phyloP scores from a whole-genome alignment of 2,888 invertebrate genomes.

The Allolobophora icterica region DNA sequence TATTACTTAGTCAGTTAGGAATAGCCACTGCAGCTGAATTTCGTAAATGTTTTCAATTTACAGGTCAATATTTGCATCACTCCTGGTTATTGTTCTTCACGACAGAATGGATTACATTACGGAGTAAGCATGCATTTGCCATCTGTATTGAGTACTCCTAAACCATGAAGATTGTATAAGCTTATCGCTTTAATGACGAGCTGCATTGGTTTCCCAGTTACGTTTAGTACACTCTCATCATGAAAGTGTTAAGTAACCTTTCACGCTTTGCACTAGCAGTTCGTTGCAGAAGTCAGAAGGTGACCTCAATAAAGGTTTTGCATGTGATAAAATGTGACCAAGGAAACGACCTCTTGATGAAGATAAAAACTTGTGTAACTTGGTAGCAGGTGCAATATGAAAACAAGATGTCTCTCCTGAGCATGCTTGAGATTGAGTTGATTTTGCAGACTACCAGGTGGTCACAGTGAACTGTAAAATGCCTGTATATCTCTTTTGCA shows the following conservation, averaged over 20 bases:
- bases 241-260: no score
- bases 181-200: no score
- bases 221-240: no score
- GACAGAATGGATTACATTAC: constrained; percentile 67
- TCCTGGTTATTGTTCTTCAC: constrained; percentile 65
- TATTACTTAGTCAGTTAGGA: not conserved
- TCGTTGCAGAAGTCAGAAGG: no score
- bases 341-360: not conserved
- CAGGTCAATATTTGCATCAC: constrained; percentile 65
- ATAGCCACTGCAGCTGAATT: not conserved
- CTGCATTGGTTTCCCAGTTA: no score
- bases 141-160: not conserved
- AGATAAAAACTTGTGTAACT: not conserved
- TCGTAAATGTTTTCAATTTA: not conserved
- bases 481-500: no score
- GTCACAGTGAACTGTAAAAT: no score
- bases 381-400: not conserved
- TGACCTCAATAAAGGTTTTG: not conserved
- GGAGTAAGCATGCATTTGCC: constrained; percentile 58
- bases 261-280: no score
- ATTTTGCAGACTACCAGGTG: not conserved
- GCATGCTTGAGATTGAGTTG: not conserved
- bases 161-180: not conserved
- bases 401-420: not conserved
- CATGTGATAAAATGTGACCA: not conserved